Base-by-base conservation (phyloP, 2,888 invertebrate species). In the Drosophila mimica region DNA sequence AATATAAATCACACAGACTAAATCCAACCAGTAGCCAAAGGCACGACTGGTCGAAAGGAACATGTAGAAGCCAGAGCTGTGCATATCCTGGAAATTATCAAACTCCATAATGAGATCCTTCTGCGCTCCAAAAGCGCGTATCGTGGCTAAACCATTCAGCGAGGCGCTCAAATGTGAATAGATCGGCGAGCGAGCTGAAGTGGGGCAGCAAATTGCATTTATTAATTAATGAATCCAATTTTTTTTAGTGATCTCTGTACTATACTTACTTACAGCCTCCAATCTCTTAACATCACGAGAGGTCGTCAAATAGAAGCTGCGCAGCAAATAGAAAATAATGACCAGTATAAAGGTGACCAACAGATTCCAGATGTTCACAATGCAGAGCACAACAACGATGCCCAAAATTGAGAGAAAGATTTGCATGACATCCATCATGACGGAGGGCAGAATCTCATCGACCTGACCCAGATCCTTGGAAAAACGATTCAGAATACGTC, bases 11-110 rank as follows among this genome's bases (percentile, higher is more conserved):
- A 97, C 95, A 91, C 98, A 98, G 60, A 98, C 95, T 79, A 97
- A 94, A 92, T 99, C 99, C 86, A 99, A 93, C 95, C 97, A 97
- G 90, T 98, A 97, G 0, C 98, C 99, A 91, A 99, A 98, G 82
- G 99, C 98, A 73, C 99, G 95, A 25, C 97, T 97, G 7, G 97
- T 96, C 0, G 97, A 95, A 63, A 99, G 95, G 92, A 98, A 98
- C 88, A 98, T 94, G 91, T 96, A 99, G 96, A 97, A 99, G 8
- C 99, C 96, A 1, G 98, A 97, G 62, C 98, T 97, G 91, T 99
- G 98, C 7, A 96, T 91, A 91, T 97, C 97, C 92, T 97, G 97
- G 88, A 97, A 96, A 78, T 95, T 95, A 87, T 97, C 97, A 87
- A 98, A 97, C 92, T 97, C 97, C 38, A 94, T 93, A 53, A 95